A percentile compares a stretch with the other conserved stretches of the same genome.
Evolutionary conservation across 2,797 vertebrate species (phyloP).

Genomic region (Paramormyrops hopkinsi): DNA sequence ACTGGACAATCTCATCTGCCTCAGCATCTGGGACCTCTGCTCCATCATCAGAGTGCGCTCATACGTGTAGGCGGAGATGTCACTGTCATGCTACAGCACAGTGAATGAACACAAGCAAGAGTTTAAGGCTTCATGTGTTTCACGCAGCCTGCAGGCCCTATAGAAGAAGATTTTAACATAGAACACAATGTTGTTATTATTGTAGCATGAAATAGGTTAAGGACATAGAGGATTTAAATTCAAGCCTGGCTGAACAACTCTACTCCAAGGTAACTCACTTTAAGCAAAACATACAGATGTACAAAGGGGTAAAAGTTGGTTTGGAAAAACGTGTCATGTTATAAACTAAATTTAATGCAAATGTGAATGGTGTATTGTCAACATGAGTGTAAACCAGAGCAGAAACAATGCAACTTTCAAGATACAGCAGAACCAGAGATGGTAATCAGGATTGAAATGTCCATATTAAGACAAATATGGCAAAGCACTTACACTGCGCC

Average conservation of each 20-base stretch:
- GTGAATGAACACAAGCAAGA: background rate
- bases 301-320: background rate
- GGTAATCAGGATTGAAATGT: background rate
- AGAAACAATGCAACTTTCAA: background rate
- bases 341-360: background rate
- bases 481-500: background rate
- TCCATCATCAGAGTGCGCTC: conserved; percentile 99
- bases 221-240: background rate
- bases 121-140: background rate
- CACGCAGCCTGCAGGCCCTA: background rate
- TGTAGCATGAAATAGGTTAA: background rate
- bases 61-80: conserved; percentile 96
- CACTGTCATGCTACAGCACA: conserved; percentile 77
- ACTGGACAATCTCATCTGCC: conserved; percentile 91
- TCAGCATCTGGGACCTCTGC: conserved; percentile 95
- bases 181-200: background rate
- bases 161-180: background rate
- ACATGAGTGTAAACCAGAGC: background rate
- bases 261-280: background rate
- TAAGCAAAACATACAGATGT: background rate
- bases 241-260: background rate
- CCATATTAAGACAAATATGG: background rate
- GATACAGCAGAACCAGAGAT: background rate
- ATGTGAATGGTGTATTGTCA: background rate
- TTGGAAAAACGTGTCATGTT: background rate